phyloP scores from a whole-genome alignment of 1,140 invertebrate genomes.

The Catajapyx aquilonaris region DNA sequence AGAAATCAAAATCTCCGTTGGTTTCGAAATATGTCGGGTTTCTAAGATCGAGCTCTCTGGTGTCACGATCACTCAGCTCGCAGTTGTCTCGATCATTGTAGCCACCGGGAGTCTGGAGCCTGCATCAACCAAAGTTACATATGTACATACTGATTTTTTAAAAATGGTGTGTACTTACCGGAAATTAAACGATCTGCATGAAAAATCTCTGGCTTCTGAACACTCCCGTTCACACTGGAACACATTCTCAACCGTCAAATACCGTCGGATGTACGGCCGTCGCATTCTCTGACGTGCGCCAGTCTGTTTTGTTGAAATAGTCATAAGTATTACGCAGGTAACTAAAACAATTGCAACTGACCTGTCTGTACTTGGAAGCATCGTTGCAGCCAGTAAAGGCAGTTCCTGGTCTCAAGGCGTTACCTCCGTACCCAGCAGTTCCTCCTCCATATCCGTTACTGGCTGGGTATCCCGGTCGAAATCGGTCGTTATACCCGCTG shows the following conservation, averaged over 20 bases:
- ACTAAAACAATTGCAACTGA: too few relatives aligned
- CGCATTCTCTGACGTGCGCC: slow-evolving; percentile 49
- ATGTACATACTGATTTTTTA: too few relatives aligned
- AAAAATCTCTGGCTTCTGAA: slow-evolving; percentile 55
- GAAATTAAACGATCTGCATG: slow-evolving; percentile 74
- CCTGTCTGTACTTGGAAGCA: too few relatives aligned
- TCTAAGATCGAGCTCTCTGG: slow-evolving; percentile 56
- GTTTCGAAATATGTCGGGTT: slow-evolving; percentile 66
- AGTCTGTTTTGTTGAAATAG: too few relatives aligned
- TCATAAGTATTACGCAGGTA: too few relatives aligned
- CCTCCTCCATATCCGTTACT: too few relatives aligned
- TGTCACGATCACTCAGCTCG: slow-evolving; percentile 67
- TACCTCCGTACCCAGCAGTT: too few relatives aligned
- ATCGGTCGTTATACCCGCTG: neutral
- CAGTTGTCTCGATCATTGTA: slow-evolving; percentile 56
- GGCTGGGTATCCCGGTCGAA: too few relatives aligned
- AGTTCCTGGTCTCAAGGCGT: too few relatives aligned
- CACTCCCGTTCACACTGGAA: slow-evolving; percentile 63
- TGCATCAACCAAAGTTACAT: neutral
- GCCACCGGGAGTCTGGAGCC: slow-evolving; percentile 24
- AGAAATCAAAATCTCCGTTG: slow-evolving; percentile 65
- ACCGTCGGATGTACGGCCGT: slow-evolving; percentile 51
- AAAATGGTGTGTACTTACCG: slow-evolving; percentile 25
- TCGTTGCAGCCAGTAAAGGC: too few relatives aligned
- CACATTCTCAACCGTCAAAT: slow-evolving; percentile 44